These are phyloP conservation scores for Rhyacophila evoluta DNA, from an alignment of 2,888 invertebrate species.

Conservation along the genomic window DNA sequence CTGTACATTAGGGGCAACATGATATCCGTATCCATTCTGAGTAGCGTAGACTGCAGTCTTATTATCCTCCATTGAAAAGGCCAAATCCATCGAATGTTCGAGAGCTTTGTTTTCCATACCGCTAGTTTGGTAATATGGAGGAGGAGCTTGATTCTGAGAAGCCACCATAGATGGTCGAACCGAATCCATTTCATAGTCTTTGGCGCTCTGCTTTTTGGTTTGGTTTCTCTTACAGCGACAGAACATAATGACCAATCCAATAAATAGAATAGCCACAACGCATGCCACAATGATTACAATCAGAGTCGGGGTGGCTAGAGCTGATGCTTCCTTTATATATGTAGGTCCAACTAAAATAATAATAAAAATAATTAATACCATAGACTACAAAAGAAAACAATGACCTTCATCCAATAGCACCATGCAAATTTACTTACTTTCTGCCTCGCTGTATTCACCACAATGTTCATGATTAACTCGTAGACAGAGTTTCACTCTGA, in stretches of 20 bases:
- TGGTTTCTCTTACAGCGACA: conserved; percentile 87
- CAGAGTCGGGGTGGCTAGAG: conserved; percentile 81
- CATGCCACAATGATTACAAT: conserved; percentile 84
- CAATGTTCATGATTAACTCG: conserved; percentile 85
- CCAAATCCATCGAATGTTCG: conserved; percentile 89
- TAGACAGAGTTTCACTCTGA: conserved; percentile 86
- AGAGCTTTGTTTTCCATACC: conserved; percentile 93
- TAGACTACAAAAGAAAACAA: neutral
- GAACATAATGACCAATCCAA: conserved; percentile 82
- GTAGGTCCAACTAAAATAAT: conserved; percentile 79
- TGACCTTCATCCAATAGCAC: neutral
- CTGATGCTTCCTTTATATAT: conserved; percentile 82
- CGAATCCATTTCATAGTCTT: conserved; percentile 93
- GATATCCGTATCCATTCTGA: conserved; percentile 88
- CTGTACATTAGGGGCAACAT: conserved; percentile 78
- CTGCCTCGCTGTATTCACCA: conserved; percentile 86
- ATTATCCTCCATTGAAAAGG: conserved; percentile 85
- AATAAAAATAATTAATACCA: neutral
- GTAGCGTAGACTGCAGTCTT: conserved; percentile 87
- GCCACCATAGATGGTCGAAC: conserved; percentile 87
- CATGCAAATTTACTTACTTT: conserved; percentile 73
- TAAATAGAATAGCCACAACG: conserved; percentile 82
- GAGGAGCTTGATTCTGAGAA: conserved; percentile 89
- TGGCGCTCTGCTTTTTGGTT: conserved; percentile 84
- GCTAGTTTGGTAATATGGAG: conserved; percentile 89